phyloP scores from a whole-genome alignment of 2,113 vertebrate species.

The Psettodes erumei region DNA sequence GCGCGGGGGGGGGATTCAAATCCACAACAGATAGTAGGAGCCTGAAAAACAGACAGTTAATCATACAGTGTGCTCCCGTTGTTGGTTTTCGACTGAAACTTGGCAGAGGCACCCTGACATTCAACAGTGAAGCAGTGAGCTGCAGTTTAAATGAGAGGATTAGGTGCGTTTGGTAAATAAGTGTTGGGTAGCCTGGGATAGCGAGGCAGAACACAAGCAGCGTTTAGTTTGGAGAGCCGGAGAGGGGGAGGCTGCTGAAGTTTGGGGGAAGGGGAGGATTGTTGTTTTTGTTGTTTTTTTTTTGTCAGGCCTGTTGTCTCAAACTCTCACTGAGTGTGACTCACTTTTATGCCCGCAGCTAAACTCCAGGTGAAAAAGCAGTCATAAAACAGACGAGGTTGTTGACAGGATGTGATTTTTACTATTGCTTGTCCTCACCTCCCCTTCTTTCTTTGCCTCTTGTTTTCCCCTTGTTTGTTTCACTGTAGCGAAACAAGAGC shows the following conservation, averaged over 20 bases:
- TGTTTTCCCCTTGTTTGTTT: constrained; percentile 18
- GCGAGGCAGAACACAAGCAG: constrained; percentile 5
- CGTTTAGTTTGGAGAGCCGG: constrained; percentile 13
- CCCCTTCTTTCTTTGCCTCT: constrained; percentile 9
- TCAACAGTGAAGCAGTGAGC: constrained; percentile 15
- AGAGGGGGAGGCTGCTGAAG: constrained; percentile 3
- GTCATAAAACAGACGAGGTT: constrained; percentile 58
- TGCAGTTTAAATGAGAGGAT: constrained; percentile 37
- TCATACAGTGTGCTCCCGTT: constrained; percentile 13
- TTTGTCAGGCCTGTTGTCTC: constrained; percentile 57
- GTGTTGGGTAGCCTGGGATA: constrained; percentile 31
- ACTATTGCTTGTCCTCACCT: not conserved
- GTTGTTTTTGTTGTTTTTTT: constrained; percentile 11
- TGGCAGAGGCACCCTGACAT: constrained; percentile 30
- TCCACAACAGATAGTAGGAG: constrained; percentile 43
- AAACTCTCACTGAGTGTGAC: constrained; percentile 56
- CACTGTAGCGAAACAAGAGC: constrained; percentile 27
- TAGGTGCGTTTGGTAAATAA: constrained; percentile 54
- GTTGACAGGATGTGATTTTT: constrained; percentile 68
- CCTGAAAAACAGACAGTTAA: constrained; percentile 51
- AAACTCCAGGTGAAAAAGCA: constrained; percentile 74
- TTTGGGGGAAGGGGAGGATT: constrained; percentile 39
- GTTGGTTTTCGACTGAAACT: constrained; percentile 44
- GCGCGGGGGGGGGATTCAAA: constrained; percentile 7
- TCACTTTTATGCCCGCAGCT: constrained; percentile 48